Conservation (phyloP, 2,797 vertebrate genomes). For the Delichon dasypus region DNA sequence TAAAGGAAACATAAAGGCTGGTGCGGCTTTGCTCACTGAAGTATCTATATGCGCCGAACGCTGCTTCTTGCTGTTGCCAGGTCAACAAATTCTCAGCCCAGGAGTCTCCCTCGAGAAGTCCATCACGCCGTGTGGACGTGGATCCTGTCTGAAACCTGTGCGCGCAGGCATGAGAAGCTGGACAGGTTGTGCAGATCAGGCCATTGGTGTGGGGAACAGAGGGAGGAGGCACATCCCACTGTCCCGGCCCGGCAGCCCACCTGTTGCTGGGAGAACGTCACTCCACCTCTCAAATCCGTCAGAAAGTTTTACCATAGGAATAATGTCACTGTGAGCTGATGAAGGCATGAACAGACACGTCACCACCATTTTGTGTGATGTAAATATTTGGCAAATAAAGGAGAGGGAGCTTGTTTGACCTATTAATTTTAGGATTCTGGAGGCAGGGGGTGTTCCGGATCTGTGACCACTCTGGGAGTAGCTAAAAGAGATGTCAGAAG, state of each 20-base stretch:
- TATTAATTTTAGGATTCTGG: background rate
- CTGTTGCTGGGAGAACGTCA: background rate
- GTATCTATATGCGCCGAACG: rapidly evolving
- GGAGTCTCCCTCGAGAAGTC: background rate
- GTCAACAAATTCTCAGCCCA: background rate
- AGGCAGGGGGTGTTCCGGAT: rapidly evolving
- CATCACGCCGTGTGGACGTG: rapidly evolving
- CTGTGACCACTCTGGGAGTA: background rate
- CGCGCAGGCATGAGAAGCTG: background rate
- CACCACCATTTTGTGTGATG: background rate
- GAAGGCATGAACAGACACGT: background rate
- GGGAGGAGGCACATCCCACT: background rate
- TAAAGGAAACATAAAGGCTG: background rate
- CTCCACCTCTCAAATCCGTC: background rate
- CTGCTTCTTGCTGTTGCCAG: background rate
- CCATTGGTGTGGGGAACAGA: too few species aligned
- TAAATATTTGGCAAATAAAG: slow-evolving; percentile 12
- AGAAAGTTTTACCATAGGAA: background rate
- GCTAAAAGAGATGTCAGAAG: background rate
- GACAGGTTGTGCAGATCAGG: background rate
- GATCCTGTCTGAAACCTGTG: background rate
- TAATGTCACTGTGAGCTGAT: background rate
- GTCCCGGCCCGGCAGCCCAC: background rate
- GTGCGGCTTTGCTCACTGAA: background rate
- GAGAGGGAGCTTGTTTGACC: background rate